Base-by-base conservation (phyloP, 2,797 vertebrate species). In the Tragopan temminckii region DNA sequence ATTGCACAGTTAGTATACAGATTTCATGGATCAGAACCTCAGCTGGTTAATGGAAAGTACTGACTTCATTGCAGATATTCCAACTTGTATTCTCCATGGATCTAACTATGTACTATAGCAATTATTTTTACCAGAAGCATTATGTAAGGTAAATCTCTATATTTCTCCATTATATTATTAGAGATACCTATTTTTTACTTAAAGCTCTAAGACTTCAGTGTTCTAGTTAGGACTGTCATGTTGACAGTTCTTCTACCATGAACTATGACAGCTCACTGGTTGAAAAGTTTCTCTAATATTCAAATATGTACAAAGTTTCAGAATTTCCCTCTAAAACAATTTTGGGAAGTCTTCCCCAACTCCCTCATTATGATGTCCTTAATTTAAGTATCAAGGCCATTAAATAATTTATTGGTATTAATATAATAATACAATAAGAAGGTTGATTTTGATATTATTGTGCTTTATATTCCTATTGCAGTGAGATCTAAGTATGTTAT, bases 401-500 rank as follows among this genome's bases (percentile, higher is more conserved):
- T 67, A 88, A 82, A 58, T 40, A 66, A 69, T 40, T 79, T 82
- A 77, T 79, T 79, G 61, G 61, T 75, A 74, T 48, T 81, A 62
- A 25, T 80, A 59, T 64, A 74, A 50, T 52, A 90, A 58, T 92
- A 64, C 35, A 74, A 48, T 43, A 64, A 74, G 68, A 58, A 90
- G 18, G 40, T 68, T 79, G 45, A 38, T 78, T 90, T 81, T 75
- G 55, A 74, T 91, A n/a, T 88, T 90, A 89, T 70, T 3, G 1
- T 83, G 61, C 38, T 90, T 91, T 94, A 74, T 86, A 79, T 84
- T 93, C 48, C 71, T 62, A 82, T 68, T 95, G 92, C 27, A 86
- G 19, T 82, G 82, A 88, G 50, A 88, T 87, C 70, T 86, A 91
- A 94, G 64, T 67, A 64, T 43, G 66, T 89, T 83, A 88, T 15